Evolutionary conservation across 2,888 invertebrate species (phyloP), one percentile per base, ranked within the genome.

Genomic region (Labia minor): DNA sequence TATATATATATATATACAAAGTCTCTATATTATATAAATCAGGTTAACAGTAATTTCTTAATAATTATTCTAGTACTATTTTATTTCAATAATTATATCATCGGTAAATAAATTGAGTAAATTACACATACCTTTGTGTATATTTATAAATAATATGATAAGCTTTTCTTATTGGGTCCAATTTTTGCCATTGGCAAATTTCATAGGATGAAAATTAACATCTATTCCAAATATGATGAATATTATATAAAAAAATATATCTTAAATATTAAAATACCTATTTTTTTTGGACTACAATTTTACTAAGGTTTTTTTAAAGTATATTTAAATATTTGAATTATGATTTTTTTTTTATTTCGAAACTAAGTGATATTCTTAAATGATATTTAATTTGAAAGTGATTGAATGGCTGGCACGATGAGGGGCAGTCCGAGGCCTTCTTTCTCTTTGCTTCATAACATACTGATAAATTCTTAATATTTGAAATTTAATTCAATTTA

Each of bases 121-220:
- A 26, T 26, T 26, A 26, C 3, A 26, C 8, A 26, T 26, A 26
- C 26, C 26, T 26, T 26, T 26, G 26, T 26, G 26, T 8, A 26
- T 26, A 26, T 26, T 6, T 26, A 26, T 26, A 26, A 26, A 6
- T 26, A 3, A 8, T 26, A 26, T 26, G n/a, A 49, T n/a, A 49
- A 49, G 49, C 49, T 49, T 49, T 49, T 49, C 49, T 49, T 49
- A 49, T 49, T 14, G 49, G 49, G 49, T 49, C 49, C 49, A 49
- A 49, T 49, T 49, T 33, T 10, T 49, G 49, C 49, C 49, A 49
- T 8, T n/a, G 49, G 49, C 49, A 49, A 49, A 10, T 4, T n/a
- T 49, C 16, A 49, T n/a, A 49, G 3, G 14, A 49, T 2, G 14
- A 49, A 49, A 49, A 49, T n/a, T n/a, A 49, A n/a, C 14, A 49